Base-by-base conservation (phyloP, 1,140 invertebrate genomes). In the Probaryconus sp. region DNA sequence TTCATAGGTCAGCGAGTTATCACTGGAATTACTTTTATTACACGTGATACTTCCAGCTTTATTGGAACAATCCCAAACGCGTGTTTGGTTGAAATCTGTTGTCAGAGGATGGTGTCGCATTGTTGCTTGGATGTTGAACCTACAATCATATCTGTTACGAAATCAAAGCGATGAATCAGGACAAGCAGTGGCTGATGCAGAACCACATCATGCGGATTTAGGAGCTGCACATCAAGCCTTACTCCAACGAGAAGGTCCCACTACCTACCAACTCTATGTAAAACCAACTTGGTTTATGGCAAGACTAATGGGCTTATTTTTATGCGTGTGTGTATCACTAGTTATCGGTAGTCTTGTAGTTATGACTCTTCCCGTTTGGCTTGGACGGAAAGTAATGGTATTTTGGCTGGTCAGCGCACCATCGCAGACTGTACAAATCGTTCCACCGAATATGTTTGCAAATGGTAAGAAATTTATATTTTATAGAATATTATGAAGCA, bases 31-130 rank as follows among this genome's bases (percentile, higher is more conserved):
- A 17, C 86, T 99, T 3, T 85, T 99, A 3, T 88, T 99, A n/a
- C 97, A 98, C 89, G 96, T 99, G 11, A 96, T 99, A 17, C 88
- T 99, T 31, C 98, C 98, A 3, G 97, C 97, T 0, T 89, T 99
- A 35, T 87, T 99, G 28, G 98, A 99, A 82, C 97, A 99, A 85
- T 96, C 95, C 0, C 96, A 99, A 80, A 97, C 97, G 0, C 89
- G 97, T 5, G 93, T 93, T 0, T 98, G 97, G 95, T 85, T 99
- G 9, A 98, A 98, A 86, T 90, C 92, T 6, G 83, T 96, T 1
- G 91, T 99, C 0, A 90, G 93, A 3, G 90, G 92, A 24, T 99
- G 98, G 98, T 99, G 97, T 83, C 88, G 90, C 3, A 91, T 90
- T 1, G 94, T 98, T 0, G 93, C 97, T 0, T 96, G 94, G 89